Percentiles rank a stretch among this genome's conserved stretches.
These are phyloP conservation scores for Mastomys natalensis DNA, from an alignment of 2,113 vertebrate species.

Conservation along the genomic window DNA sequence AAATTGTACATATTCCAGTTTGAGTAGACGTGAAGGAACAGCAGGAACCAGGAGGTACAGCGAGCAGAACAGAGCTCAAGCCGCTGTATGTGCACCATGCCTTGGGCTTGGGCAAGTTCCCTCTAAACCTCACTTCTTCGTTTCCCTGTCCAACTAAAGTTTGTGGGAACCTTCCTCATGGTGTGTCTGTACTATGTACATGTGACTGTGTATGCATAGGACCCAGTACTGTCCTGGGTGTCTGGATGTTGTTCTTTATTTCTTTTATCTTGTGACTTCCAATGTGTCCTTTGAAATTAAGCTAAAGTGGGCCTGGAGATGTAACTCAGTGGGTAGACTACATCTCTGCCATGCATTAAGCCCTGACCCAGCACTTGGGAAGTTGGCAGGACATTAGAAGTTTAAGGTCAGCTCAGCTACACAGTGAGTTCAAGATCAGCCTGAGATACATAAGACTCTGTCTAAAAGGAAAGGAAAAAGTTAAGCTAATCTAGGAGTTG, in stretches of 20 bases:
- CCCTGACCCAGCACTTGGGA: not conserved
- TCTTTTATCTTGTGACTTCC: not conserved
- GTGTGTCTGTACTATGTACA: not conserved
- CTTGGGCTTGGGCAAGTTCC: not conserved
- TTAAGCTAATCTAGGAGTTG: not conserved
- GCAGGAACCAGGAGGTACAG: not conserved
- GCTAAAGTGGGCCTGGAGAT: too few relatives aligned
- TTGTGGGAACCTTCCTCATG: not conserved
- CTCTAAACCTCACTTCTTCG: not conserved
- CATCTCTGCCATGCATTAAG: not conserved
- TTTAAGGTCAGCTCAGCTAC: not conserved
- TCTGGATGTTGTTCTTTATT: not conserved
- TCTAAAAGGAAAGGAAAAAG: not conserved
- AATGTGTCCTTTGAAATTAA: not conserved
- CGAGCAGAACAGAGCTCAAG: not conserved
- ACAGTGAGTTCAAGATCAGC: not conserved
- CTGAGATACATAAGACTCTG: not conserved
- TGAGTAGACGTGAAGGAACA: not conserved
- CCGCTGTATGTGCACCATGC: too few relatives aligned
- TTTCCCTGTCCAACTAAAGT: not conserved
- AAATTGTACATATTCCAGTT: not conserved
- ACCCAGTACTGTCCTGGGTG: too few relatives aligned
- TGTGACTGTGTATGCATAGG: not conserved
- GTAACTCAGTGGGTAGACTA: too few relatives aligned
- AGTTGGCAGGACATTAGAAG: too few relatives aligned